These are phyloP conservation scores for Caenorhabditis inopinata DNA, from an alignment of 1,140 invertebrate genomes.

Conservation along the genomic window DNA sequence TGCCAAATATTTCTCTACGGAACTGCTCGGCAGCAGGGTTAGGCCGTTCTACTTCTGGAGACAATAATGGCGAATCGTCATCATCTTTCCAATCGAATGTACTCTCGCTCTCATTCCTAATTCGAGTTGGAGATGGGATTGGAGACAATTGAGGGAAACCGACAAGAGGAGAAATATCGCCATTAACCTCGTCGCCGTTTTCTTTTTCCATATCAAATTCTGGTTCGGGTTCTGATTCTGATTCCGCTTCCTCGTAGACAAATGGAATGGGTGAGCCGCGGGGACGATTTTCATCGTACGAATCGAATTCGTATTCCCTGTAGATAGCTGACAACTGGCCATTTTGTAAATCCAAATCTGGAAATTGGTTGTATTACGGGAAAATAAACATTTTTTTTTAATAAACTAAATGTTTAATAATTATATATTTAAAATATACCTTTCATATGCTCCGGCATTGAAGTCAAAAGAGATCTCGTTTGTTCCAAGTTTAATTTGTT, in stretches of 20 bases:
- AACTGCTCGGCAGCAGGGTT: background rate
- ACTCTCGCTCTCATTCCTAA: background rate
- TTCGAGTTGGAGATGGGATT: background rate
- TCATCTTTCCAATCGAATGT: constrained; percentile 24
- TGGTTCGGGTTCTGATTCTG: background rate
- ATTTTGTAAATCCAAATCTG: background rate
- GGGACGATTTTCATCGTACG: constrained; percentile 3
- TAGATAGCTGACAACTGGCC: background rate
- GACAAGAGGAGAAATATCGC: background rate
- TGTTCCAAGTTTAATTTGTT: background rate
- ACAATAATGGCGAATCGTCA: background rate
- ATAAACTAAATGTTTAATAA: too few relatives aligned
- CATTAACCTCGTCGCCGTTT: background rate
- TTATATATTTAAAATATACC: too few relatives aligned
- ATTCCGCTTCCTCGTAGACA: background rate
- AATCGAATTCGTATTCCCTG: constrained; percentile 11
- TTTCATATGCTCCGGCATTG: background rate
- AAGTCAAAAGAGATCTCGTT: background rate
- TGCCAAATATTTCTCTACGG: background rate
- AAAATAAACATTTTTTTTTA: background rate
- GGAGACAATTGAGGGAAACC: background rate
- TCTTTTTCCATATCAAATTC: background rate
- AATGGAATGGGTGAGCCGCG: background rate
- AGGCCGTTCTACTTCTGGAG: background rate
- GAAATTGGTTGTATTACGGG: background rate